Base-by-base conservation (phyloP, 1,140 invertebrate species). In the Grapholita molesta region DNA sequence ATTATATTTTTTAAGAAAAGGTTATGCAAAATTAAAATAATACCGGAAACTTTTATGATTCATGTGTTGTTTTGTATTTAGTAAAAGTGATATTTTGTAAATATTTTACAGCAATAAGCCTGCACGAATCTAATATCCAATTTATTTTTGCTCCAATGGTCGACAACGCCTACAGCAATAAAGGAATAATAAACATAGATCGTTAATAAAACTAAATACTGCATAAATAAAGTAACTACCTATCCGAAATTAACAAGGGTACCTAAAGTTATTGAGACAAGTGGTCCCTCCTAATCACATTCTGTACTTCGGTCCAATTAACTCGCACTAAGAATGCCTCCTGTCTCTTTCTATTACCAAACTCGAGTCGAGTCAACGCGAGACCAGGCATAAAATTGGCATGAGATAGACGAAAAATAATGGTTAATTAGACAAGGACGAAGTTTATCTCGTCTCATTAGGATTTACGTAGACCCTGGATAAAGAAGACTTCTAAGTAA, bases 241-340 rank as follows among this genome's bases (percentile, higher is more conserved):
- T 30, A 25, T 3, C 55, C 25, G n/a, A 61, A 61, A 25, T 25
- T 28, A 61, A 25, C 12, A 18, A 28, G 23, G 25, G 12, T n/a
- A 61, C 24, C 53, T 32, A 28, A 61, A 61, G 55, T 61, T 61
- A n/a, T 8, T 32, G 55, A 61, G 55, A 61, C 55, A 61, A 61
- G 55, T 15, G 25, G 55, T 30, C 55, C 55, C 12, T 28, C 12
- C n/a, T 61, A 61, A 61, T 61, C 55, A 61, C 28, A 61, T 61
- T 61, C 24, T 25, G n/a, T 61, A 28, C 55, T 61, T 28, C 12
- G 9, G n/a, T 15, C 25, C 55, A 61, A 61, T 61, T 61, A 61
- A 12, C 12, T 28, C 12, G 7, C 24, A 28, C 55, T 61, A 61
- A 61, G 11, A 30, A 61, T 61, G 25, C 25, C 28, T 15, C n/a